These are phyloP conservation scores for Drosophila tristis DNA, from an alignment of 1,140 invertebrate species.

Conservation along the genomic window DNA sequence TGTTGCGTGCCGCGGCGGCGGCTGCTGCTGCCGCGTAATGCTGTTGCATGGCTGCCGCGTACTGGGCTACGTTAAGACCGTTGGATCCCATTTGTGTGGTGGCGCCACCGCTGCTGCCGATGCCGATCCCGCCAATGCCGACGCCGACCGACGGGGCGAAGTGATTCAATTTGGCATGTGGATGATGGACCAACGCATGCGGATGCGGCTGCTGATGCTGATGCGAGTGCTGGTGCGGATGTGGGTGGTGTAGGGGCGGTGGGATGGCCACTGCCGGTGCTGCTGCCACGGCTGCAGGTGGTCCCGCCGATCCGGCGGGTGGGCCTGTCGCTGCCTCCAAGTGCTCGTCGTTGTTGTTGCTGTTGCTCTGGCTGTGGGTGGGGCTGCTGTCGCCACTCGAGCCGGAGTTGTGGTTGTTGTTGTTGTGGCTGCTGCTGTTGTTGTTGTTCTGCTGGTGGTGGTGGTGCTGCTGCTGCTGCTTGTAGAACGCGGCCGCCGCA, in stretches of 20 bases:
- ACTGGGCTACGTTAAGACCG: constrained; percentile 76
- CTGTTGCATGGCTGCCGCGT: constrained; percentile 79
- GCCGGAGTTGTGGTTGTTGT: constrained; percentile 39
- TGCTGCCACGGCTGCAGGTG: constrained; percentile 18
- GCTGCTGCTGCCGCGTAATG: constrained; percentile 77
- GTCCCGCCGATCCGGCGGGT: constrained; percentile 9
- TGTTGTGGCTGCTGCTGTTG: constrained; percentile 39
- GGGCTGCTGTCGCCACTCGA: constrained; percentile 39
- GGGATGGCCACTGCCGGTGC: neutral
- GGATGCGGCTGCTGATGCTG: constrained; percentile 46
- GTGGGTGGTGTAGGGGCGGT: constrained; percentile 39
- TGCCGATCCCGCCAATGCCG: too few relatives aligned
- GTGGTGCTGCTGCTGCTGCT: constrained; percentile 69
- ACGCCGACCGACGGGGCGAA: constrained; percentile 15
- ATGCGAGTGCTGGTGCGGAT: constrained; percentile 46
- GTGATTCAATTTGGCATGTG: constrained; percentile 48
- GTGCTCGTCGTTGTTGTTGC: constrained; percentile 34
- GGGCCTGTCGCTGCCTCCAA: constrained; percentile 32
- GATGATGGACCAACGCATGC: constrained; percentile 38
- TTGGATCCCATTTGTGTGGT: constrained; percentile 59
- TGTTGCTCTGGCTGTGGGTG: constrained; percentile 41
- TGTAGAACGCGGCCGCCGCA: constrained; percentile 79
- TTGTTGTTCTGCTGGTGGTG: constrained; percentile 55
- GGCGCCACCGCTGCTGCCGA: constrained; percentile 1
- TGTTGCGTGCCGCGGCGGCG: constrained; percentile 68